Conservation (phyloP, 2,888 invertebrate species). For the Drosophila prostipennis region DNA sequence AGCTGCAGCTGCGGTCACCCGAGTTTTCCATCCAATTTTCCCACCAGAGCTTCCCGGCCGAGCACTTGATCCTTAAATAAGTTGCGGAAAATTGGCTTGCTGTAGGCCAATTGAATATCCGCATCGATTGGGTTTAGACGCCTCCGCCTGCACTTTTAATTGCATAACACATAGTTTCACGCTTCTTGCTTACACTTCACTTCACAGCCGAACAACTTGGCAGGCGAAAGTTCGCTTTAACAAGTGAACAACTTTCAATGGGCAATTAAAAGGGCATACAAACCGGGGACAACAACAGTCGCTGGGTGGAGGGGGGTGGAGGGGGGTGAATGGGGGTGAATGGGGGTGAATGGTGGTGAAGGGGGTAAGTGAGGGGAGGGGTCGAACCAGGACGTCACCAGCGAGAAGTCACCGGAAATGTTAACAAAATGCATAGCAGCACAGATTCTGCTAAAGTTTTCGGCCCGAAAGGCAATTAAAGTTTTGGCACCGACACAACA, state of each 20-base stretch:
- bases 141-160: slow-evolving; percentile 59
- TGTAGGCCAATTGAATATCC: slow-evolving; percentile 48
- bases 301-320: slow-evolving; percentile 8
- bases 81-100: slow-evolving; percentile 39
- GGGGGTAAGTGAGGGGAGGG: background rate
- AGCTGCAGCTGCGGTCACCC: slow-evolving; percentile 16
- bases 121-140: slow-evolving; percentile 51
- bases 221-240: slow-evolving; percentile 74
- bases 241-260: slow-evolving; percentile 79
- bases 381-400: slow-evolving; percentile 13
- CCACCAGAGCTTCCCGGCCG: background rate
- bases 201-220: slow-evolving; percentile 42
- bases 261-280: slow-evolving; percentile 77
- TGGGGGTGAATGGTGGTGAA: background rate
- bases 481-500: slow-evolving; percentile 53
- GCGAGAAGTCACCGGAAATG: slow-evolving; percentile 85
- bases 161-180: slow-evolving; percentile 70
- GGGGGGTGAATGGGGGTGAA: too few relatives aligned
- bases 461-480: slow-evolving; percentile 73
- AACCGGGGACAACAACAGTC: slow-evolving; percentile 82
- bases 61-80: slow-evolving; percentile 35
- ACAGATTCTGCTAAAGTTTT: slow-evolving; percentile 55
- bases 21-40: slow-evolving; percentile 4
- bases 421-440: slow-evolving; percentile 86
- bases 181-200: slow-evolving; percentile 65